phyloP scores from a whole-genome alignment of 2,888 invertebrate species.

The Melitaea athalia region DNA sequence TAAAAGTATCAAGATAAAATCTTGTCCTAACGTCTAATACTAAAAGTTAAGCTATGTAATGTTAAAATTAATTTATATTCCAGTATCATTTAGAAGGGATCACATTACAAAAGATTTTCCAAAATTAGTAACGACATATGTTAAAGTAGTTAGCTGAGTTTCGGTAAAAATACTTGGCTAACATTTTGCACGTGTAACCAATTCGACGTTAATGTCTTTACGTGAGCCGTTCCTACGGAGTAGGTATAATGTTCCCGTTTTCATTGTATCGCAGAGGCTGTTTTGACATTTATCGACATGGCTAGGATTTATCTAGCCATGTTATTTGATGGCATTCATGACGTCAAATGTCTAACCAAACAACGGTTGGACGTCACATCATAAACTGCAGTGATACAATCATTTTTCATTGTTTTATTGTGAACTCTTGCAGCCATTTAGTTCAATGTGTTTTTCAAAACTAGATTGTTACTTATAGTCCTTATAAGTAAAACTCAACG shows the following conservation, averaged over 20 bases:
- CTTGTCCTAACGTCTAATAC: no score
- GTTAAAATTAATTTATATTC: neutral
- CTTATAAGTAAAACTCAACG: no score
- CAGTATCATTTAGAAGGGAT: conserved; percentile 5
- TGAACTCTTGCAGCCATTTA: neutral
- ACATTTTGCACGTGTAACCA: conserved; percentile 36
- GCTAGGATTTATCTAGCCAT: conserved; percentile 10
- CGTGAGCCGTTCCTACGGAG: conserved; percentile 27
- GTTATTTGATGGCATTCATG: conserved; percentile 19
- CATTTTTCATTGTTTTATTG: neutral
- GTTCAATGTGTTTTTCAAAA: no score
- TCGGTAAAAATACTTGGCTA: conserved; percentile 30
- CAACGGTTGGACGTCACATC: conserved; percentile 9
- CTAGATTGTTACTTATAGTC: no score
- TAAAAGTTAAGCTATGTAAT: no score
- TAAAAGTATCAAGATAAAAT: no score
- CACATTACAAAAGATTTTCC: conserved; percentile 3
- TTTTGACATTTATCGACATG: conserved; percentile 21
- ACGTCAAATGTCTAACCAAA: conserved; percentile 26
- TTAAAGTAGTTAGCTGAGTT: conserved; percentile 15
- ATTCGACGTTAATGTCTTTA: conserved; percentile 38
- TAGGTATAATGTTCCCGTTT: conserved; percentile 19
- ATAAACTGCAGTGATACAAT: neutral
- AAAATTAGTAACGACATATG: conserved; percentile 12
- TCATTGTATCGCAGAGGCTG: conserved; percentile 18